Percentiles rank a stretch among this genome's conserved stretches.
Conservation (phyloP, 2,113 vertebrate species). For the Oryzias celebensis region DNA sequence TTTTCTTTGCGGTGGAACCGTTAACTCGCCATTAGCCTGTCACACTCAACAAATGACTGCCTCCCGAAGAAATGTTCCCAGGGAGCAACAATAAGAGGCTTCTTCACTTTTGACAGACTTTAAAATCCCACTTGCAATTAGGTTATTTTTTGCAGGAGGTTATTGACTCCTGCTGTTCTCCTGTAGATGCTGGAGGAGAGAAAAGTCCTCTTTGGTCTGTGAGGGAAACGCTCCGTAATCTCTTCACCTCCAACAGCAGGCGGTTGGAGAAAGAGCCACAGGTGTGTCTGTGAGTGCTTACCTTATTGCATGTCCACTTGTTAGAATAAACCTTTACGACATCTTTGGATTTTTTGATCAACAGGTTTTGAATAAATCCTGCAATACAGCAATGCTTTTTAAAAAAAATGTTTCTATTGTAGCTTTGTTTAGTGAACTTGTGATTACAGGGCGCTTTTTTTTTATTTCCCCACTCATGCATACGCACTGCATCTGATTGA, state of each 20-base stretch:
- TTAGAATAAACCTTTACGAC: neutral
- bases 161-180: slow-evolving; percentile 19
- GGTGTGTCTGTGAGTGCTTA: slow-evolving; percentile 43
- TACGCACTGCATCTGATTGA: slow-evolving; percentile 23
- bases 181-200: slow-evolving; percentile 39
- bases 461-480: slow-evolving; percentile 29
- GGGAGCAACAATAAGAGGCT: slow-evolving; percentile 39
- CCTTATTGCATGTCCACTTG: neutral
- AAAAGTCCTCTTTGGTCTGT: slow-evolving; percentile 68
- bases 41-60: slow-evolving; percentile 4
- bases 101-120: neutral
- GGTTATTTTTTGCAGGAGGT: slow-evolving; percentile 23
- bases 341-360: neutral
- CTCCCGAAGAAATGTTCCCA: slow-evolving; percentile 46
- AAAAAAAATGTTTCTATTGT: neutral
- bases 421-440: slow-evolving; percentile 13
- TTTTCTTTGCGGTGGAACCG: slow-evolving; percentile 4
- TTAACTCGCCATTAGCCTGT: slow-evolving; percentile 18
- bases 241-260: slow-evolving; percentile 64
- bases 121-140: slow-evolving; percentile 7
- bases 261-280: slow-evolving; percentile 59
- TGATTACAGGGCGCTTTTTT: slow-evolving; percentile 1
- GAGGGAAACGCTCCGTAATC: slow-evolving; percentile 59
- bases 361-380: too few relatives aligned
- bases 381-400: too few relatives aligned